Evolutionary conservation across 2,888 invertebrate species (phyloP), one percentile per base, ranked within the genome.

Genomic region (Caenorhabditis virilis): DNA sequence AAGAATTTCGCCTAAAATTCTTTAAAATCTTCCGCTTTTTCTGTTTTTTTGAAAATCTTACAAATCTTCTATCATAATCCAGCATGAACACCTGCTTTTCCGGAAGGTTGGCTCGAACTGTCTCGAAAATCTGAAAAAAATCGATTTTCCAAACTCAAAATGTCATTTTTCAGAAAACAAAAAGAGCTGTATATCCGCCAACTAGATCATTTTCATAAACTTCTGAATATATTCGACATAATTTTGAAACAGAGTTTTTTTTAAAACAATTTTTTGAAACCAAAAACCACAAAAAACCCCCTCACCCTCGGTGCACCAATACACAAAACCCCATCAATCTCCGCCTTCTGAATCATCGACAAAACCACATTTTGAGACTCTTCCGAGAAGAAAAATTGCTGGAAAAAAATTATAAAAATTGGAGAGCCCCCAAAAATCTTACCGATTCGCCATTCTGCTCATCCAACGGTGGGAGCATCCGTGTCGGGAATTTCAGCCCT

Each of bases 351-450:
- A 5, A 79, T 60, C 9, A 64, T 59, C 20, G 56, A 48, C 6
- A 54, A 33, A n/a, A 79, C 39, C 1, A 79, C 69, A 9, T 58
- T 36, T 22, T 77, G 56, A 11, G 78, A 70, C 15, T 77, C 74
- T n/a, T 66, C 56, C 5, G 80, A 78, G 58, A 79, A 79, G 67
- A 73, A 78, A 50, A 67, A 79, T 72, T 79, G 79, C 79, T 79
- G 59, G 54, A 77, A 66, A 39, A 23, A n/a, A n/a, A n/a, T n/a
- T n/a, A n/a, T n/a, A n/a, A n/a, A 22, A 33, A 25, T 33, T 43
- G 15, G 15, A 35, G 23, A 30, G 2, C 7, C 5, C 23, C 4
- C 9, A 30, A 33, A 48, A 55, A 30, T 20, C 22, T 26, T 20
- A 78, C 78, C 41, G 78, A 76, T 70, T 77, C 75, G 46, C 77